Evolutionary conservation across 2,113 vertebrate species (phyloP).

Genomic region (Xenotilapia longispinis): DNA sequence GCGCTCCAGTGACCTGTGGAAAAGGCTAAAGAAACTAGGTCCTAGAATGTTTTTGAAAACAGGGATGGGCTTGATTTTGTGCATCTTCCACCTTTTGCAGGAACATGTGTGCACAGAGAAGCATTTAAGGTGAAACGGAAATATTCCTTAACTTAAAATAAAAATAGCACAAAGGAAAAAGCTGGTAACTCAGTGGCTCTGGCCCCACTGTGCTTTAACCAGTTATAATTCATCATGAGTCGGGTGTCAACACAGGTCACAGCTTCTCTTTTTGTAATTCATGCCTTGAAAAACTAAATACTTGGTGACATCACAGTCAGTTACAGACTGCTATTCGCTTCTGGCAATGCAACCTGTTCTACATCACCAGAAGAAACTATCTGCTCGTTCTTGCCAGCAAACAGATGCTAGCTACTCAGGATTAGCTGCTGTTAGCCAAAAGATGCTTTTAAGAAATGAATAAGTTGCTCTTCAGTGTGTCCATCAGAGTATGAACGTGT

Average conservation of each 20-base stretch:
- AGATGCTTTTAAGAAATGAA: background rate
- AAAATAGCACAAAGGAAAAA: background rate
- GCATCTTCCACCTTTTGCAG: background rate
- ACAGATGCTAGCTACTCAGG: background rate
- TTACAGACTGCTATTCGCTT: rapidly evolving
- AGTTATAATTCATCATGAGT: background rate
- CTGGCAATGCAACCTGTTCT: background rate
- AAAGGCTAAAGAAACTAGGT: background rate
- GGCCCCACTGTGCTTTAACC: background rate
- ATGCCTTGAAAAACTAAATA: background rate
- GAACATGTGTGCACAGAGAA: background rate
- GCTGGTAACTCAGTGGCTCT: background rate
- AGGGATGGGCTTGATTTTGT: background rate
- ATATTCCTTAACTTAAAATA: background rate
- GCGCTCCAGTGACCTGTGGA: background rate
- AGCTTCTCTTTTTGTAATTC: background rate
- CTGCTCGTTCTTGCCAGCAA: background rate
- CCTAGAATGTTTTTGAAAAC: background rate
- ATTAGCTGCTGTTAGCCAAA: background rate
- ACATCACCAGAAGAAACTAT: background rate
- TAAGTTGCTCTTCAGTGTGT: background rate
- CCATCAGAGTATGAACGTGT: background rate
- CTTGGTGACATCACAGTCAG: background rate
- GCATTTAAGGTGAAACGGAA: background rate
- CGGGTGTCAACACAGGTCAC: background rate